phyloP scores from a whole-genome alignment of 2,888 invertebrate species.

The Eledone cirrhosa region DNA sequence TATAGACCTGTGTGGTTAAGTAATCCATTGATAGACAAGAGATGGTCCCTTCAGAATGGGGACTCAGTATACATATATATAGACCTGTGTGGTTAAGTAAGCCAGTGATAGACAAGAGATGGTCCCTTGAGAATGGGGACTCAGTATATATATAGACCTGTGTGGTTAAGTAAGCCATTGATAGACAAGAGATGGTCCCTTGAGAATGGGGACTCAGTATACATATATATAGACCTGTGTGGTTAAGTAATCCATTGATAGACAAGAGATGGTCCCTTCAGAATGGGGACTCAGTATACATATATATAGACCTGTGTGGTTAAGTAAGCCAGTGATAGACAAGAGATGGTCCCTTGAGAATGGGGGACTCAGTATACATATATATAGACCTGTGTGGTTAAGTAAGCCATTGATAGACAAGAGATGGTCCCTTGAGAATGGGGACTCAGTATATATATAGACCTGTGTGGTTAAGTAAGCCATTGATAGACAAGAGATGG shows the following conservation, averaged over 20 bases:
- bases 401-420: conserved; percentile 8
- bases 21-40: conserved; percentile 16
- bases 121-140: neutral
- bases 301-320: neutral
- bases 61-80: conserved; percentile 19
- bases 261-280: conserved; percentile 1
- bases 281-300: conserved; percentile 15
- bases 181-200: conserved; percentile 14
- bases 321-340: neutral
- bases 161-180: neutral
- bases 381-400: neutral
- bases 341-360: neutral
- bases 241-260: neutral
- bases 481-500: conserved; percentile 18
- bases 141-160: neutral
- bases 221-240: too few species aligned
- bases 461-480: neutral
- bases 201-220: conserved; percentile 10
- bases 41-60: neutral
- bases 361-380: conserved; percentile 22
- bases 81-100: neutral
- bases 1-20: neutral
- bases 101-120: conserved; percentile 21
- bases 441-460: conserved; percentile 15
- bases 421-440: neutral